Evolutionary conservation across 2,888 invertebrate species (phyloP).

Genomic region (Biston stratarius): DNA sequence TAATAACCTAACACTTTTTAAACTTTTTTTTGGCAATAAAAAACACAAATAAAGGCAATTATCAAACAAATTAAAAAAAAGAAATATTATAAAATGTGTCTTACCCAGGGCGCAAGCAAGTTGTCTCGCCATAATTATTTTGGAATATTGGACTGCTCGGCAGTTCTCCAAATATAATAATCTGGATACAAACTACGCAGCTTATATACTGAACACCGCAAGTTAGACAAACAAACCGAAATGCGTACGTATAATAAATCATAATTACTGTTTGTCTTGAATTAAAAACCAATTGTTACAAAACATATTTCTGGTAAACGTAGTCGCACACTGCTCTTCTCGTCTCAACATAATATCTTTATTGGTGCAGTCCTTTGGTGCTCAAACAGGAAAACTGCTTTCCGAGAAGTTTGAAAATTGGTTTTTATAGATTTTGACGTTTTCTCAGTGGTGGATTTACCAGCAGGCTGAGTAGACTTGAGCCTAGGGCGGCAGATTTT

Average conservation of each 20-base stretch:
- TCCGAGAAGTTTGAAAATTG: too few relatives aligned
- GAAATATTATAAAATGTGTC: neutral
- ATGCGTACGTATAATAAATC: conserved; percentile 12
- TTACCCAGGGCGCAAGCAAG: conserved; percentile 8
- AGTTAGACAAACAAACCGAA: conserved; percentile 13
- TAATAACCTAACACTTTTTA: too few relatives aligned
- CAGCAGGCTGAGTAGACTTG: too few relatives aligned
- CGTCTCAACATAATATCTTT: neutral
- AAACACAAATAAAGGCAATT: conserved; percentile 6
- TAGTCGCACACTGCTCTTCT: neutral
- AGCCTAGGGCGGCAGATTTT: too few relatives aligned
- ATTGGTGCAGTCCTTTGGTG: too few relatives aligned
- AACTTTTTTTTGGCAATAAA: neutral
- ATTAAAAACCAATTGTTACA: conserved; percentile 9
- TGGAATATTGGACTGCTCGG: conserved; percentile 8
- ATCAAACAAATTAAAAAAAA: neutral
- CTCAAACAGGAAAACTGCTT: too few relatives aligned
- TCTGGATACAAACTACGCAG: neutral
- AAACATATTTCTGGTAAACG: neutral
- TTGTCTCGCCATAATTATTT: conserved; percentile 10
- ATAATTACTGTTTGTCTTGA: conserved; percentile 11
- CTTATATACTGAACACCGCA: conserved; percentile 12
- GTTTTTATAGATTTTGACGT: too few relatives aligned
- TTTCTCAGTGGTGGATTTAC: too few relatives aligned
- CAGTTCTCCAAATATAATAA: conserved; percentile 12